Conservation (phyloP, 2,797 vertebrate species). For the Mormyrops boulengeri region DNA sequence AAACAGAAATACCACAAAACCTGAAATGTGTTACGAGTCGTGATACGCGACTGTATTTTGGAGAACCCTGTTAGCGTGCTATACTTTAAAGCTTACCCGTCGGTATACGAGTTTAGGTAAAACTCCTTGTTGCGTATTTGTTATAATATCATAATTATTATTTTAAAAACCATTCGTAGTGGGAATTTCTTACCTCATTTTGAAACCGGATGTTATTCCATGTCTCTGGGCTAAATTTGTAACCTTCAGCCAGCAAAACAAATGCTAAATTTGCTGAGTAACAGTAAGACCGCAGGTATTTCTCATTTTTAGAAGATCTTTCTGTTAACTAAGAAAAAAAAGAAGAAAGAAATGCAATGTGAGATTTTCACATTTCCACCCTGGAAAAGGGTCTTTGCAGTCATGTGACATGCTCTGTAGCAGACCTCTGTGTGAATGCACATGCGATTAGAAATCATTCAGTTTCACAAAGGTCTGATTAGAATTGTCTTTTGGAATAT, state of each 20-base stretch:
- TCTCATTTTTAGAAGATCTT: slow-evolving; percentile 53
- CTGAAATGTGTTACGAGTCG: not conserved
- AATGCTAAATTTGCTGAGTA: slow-evolving; percentile 78
- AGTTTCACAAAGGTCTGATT: not conserved
- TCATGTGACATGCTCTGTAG: not conserved
- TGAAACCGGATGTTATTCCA: slow-evolving; percentile 78
- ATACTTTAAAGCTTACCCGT: not conserved
- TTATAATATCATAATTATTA: not conserved
- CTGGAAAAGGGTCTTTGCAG: not conserved
- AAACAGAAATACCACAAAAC: not conserved
- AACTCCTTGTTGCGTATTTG: not conserved
- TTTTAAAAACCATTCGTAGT: not conserved
- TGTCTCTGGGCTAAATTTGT: slow-evolving; percentile 73
- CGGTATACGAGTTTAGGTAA: not conserved
- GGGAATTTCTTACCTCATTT: slow-evolving; percentile 65
- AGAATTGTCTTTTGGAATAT: not conserved
- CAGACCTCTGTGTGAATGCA: not conserved
- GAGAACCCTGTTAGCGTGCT: not conserved
- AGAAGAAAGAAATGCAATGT: not conserved
- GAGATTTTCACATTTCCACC: not conserved
- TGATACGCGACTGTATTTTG: not conserved
- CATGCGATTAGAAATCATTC: not conserved
- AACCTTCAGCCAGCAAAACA: slow-evolving; percentile 73
- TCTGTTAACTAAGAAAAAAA: slow-evolving; percentile 62
- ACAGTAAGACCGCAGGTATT: slow-evolving; percentile 74